A percentile compares a stretch with the other conserved stretches of the same genome.
phyloP scores from a whole-genome alignment of 2,888 invertebrate genomes.

The Ophonus ardosiacus region DNA sequence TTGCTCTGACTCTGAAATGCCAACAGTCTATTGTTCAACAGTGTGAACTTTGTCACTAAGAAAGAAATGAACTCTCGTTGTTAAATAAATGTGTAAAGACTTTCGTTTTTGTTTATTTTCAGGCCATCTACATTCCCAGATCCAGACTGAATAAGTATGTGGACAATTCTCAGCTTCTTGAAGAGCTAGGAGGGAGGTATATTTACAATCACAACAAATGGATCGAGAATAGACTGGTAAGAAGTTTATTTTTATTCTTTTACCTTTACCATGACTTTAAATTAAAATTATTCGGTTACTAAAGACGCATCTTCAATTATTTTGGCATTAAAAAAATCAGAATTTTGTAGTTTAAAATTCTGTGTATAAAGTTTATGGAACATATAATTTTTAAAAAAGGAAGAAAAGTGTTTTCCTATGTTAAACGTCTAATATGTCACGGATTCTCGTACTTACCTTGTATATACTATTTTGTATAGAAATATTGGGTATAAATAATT shows the following conservation, averaged over 20 bases:
- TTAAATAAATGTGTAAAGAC: background rate
- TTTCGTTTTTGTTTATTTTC: constrained; percentile 63
- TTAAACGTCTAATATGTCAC: too few species aligned
- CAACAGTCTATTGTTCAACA: background rate
- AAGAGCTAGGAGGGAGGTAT: constrained; percentile 85
- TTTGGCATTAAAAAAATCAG: too few species aligned
- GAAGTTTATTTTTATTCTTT: constrained; percentile 66
- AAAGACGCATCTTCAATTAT: too few species aligned
- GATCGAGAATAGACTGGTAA: constrained; percentile 87
- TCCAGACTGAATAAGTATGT: constrained; percentile 84
- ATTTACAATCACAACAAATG: constrained; percentile 85
- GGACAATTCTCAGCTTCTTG: constrained; percentile 83
- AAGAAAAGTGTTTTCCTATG: too few species aligned
- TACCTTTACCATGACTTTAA: background rate
- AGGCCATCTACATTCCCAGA: constrained; percentile 85
- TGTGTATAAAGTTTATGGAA: too few species aligned
- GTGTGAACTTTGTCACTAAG: background rate
- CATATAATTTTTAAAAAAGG: too few species aligned
- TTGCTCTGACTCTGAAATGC: background rate
- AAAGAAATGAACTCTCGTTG: background rate
- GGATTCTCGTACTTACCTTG: too few species aligned
- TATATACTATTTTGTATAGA: too few species aligned
- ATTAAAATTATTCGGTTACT: too few species aligned
- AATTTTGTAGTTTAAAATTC: too few species aligned
- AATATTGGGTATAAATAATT: too few species aligned